phyloP scores from a whole-genome alignment of 2,797 vertebrate genomes.

The Gobio occitaniae region DNA sequence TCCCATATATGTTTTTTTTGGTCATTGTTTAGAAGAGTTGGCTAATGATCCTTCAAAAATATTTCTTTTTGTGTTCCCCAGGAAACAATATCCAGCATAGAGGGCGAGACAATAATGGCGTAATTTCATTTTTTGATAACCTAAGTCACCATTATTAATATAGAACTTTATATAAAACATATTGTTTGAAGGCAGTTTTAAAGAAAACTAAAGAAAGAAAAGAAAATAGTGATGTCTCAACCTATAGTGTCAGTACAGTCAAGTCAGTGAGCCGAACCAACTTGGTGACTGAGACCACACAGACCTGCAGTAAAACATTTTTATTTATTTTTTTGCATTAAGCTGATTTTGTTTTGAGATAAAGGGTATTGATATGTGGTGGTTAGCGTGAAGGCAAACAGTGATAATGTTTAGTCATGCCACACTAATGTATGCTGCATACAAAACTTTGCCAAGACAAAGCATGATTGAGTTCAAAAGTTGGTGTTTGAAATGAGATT shows the following conservation, averaged over 20 bases:
- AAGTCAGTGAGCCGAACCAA: background rate
- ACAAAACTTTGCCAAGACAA: constrained; percentile 24
- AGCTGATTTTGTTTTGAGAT: constrained; percentile 1
- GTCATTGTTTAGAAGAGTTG: background rate
- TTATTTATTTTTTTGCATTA: background rate
- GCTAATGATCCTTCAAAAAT: background rate
- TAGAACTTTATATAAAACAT: background rate
- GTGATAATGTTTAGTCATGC: constrained; percentile 19
- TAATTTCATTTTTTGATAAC: background rate
- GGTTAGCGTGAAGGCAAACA: background rate
- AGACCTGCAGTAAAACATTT: background rate
- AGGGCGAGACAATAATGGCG: background rate
- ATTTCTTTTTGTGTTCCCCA: background rate
- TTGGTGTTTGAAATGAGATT: constrained; percentile 8
- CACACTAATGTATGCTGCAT: constrained; percentile 2
- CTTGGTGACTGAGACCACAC: background rate
- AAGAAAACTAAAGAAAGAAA: background rate
- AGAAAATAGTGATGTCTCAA: too few species aligned
- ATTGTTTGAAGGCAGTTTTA: background rate
- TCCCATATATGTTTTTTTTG: background rate
- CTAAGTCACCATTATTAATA: background rate
- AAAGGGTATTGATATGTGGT: background rate
- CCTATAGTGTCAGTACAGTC: too few species aligned
- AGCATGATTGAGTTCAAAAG: constrained; percentile 24
- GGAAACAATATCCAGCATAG: too few species aligned